phyloP scores from a whole-genome alignment of 2,797 vertebrate species.

The Rhynchonycteris naso region DNA sequence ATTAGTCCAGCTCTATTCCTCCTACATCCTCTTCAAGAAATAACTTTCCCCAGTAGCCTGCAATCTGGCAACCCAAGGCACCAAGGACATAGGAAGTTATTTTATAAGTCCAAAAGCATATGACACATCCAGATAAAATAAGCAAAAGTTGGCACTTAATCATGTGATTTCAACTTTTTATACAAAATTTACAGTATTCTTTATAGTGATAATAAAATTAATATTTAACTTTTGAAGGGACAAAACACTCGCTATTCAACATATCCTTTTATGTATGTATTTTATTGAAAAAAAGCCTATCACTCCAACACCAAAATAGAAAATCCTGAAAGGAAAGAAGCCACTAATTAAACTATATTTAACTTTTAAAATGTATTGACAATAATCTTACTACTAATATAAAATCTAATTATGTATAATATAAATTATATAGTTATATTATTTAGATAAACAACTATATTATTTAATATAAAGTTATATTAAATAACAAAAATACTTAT shows the following conservation, averaged over 20 bases:
- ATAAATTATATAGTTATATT: neutral
- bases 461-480: too few species aligned
- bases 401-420: neutral
- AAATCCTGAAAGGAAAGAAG: neutral
- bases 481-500: neutral
- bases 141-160: neutral
- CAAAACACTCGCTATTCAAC: neutral
- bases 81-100: neutral
- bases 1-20: neutral
- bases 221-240: neutral
- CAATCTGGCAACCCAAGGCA: neutral
- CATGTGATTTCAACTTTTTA: neutral
- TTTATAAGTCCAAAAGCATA: neutral
- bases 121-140: neutral
- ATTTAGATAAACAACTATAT: neutral
- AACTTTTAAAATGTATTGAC: slow-evolving; percentile 22
- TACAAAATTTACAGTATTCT: neutral
- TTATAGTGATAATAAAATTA: neutral
- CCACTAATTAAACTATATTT: neutral
- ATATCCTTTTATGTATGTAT: neutral
- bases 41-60: neutral
- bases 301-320: slow-evolving; percentile 12
- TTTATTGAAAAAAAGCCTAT: slow-evolving; percentile 26
- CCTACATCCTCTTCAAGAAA: neutral
- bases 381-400: neutral